phyloP scores from a whole-genome alignment of 2,888 invertebrate species.

The Pherbina coryleti region DNA sequence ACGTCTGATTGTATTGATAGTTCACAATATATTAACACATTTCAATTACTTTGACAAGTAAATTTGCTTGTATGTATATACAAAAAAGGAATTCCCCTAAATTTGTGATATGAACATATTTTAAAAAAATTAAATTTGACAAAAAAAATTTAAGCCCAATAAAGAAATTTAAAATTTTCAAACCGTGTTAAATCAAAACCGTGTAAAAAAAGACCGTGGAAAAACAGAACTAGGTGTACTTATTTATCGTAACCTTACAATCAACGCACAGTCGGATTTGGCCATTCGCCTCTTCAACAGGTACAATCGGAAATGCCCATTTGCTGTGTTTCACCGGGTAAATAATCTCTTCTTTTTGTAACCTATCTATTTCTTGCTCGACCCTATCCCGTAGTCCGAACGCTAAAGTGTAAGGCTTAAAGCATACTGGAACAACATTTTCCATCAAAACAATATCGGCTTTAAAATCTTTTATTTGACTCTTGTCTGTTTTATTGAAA shows the following conservation, averaged over 20 bases:
- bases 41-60: too few species aligned
- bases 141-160: too few species aligned
- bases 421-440: not conserved
- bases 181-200: too few species aligned
- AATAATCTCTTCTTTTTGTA: constrained; percentile 43
- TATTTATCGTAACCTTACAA: constrained; percentile 23
- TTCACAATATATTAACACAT: too few species aligned
- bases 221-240: too few species aligned
- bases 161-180: too few species aligned
- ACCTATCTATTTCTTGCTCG: not conserved
- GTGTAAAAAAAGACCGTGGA: too few species aligned
- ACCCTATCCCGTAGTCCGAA: not conserved
- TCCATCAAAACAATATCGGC: not conserved
- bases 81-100: too few species aligned
- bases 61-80: too few species aligned
- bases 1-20: too few species aligned
- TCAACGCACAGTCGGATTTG: constrained; percentile 38
- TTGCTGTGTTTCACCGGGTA: constrained; percentile 17
- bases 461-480: not conserved
- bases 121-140: too few species aligned
- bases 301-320: constrained; percentile 41
- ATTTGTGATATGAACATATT: too few species aligned
- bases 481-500: not conserved
- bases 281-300: constrained; percentile 36
- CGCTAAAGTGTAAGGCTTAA: not conserved